Percentiles rank a stretch among this genome's conserved stretches.
These are phyloP conservation scores for Meloidogyne hapla DNA, from an alignment of 1,140 invertebrate species.

Conservation along the genomic window DNA sequence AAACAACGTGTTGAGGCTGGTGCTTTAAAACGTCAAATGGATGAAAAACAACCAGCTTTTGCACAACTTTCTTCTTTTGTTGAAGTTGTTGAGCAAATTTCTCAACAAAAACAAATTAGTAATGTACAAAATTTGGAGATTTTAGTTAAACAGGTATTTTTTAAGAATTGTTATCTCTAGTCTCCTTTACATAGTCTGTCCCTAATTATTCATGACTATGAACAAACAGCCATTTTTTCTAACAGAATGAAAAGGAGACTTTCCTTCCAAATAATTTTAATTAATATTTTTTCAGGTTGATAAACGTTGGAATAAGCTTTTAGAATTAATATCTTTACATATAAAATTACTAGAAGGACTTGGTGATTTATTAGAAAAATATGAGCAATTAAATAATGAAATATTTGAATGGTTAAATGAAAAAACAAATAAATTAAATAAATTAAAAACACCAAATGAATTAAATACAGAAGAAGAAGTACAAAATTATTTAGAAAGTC, in stretches of 20 bases:
- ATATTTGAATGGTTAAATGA: constrained; percentile 48
- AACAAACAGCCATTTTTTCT: too few relatives aligned
- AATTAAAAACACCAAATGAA: constrained; percentile 50
- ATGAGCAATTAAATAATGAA: constrained; percentile 34
- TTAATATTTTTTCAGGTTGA: constrained; percentile 5
- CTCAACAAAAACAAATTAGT: constrained; percentile 11
- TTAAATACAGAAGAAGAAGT: constrained; percentile 54
- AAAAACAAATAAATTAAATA: constrained; percentile 23
- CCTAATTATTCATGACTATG: too few relatives aligned
- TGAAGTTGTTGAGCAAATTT: constrained; percentile 29
- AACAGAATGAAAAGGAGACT: too few relatives aligned
- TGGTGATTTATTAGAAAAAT: constrained; percentile 49
- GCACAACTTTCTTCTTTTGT: constrained; percentile 53
- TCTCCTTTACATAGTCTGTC: too few relatives aligned
- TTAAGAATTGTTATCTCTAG: neutral
- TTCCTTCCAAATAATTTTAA: too few relatives aligned
- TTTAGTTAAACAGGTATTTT: constrained; percentile 30
- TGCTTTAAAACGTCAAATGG: constrained; percentile 42
- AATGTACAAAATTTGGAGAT: constrained; percentile 37
- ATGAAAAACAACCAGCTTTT: constrained; percentile 50
- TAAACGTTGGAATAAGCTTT: constrained; percentile 50
- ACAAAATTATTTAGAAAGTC: constrained; percentile 45
- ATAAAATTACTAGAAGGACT: constrained; percentile 53
- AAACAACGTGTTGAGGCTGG: constrained; percentile 41
- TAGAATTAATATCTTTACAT: constrained; percentile 56